Base-by-base conservation (phyloP, 2,888 invertebrate species). In the Pandemis cinnamomeana region DNA sequence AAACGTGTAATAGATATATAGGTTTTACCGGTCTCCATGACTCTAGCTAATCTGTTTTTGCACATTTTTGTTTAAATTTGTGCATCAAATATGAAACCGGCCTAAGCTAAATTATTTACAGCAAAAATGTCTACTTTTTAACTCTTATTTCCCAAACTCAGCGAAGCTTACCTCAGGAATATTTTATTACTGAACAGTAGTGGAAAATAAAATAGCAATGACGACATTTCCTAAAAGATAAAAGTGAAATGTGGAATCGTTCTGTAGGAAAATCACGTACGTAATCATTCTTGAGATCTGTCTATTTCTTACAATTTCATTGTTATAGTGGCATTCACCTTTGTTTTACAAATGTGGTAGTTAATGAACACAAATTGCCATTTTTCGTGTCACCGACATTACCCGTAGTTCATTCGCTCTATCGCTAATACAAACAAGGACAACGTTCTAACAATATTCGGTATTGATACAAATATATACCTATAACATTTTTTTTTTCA, bases 291-390 rank as follows among this genome's bases (percentile, higher is more conserved):
- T 58, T 58, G 27, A 58, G 27, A 27, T 27, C 58, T 10, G 58
- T 10, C 58, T 58, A 58, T 58, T 58, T 20, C 27, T 58, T 27
- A 27, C 58, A 58, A 27, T 58, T 58, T 58, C 27, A 58, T 27
- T 58, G 58, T 58, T 58, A 58, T 11, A 11, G 58, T 58, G 58
- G 58, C 58, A 10, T 27, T 58, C 58, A 27, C 58, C 27, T 58
- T 58, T 58, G 20, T 11, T 27, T 58, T 27, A 27, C 58, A 58
- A 58, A 27, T 27, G 20, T 58, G 58, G 4, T 58, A 58, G 58
- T 58, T 27, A 55, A 58, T 58, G 58, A 58, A 58, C 58, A 58
- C 6, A 58, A 27, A 58, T 58, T 58, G 27, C 58, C 11, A 58
- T 20, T 27, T 58, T 58, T 58, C 27, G 58, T 58, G 58, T 27